A percentile compares a stretch with the other conserved stretches of the same genome.
Conservation (phyloP, 2,888 invertebrate species). For the Ceramica pisi region DNA sequence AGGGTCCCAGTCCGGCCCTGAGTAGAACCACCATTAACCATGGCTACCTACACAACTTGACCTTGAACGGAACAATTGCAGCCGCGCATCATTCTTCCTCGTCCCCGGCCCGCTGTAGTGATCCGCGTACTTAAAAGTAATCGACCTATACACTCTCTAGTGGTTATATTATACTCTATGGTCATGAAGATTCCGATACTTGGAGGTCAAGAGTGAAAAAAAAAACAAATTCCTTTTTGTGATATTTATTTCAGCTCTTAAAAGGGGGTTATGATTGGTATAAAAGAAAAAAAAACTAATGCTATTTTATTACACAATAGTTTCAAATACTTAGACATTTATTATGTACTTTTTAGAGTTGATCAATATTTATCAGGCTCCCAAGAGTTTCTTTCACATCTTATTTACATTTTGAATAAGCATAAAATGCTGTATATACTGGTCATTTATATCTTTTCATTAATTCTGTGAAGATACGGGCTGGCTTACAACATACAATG, state of each 20-base stretch:
- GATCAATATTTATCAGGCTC: constrained; percentile 66
- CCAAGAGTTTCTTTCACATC: constrained; percentile 56
- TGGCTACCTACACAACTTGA: too few species aligned
- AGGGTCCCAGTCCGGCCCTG: too few species aligned
- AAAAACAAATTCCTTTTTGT: constrained; percentile 72
- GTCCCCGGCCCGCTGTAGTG: too few species aligned
- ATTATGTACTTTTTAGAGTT: constrained; percentile 79
- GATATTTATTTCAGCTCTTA: constrained; percentile 85
- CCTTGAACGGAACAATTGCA: too few species aligned
- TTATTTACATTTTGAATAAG: constrained; percentile 69
- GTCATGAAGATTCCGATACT: not conserved
- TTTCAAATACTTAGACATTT: constrained; percentile 79
- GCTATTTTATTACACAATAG: constrained; percentile 79
- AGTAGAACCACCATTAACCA: too few species aligned
- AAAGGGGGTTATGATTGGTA: constrained; percentile 82
- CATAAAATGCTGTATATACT: constrained; percentile 64
- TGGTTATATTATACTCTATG: too few species aligned
- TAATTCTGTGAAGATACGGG: constrained; percentile 32
- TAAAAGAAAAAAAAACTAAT: constrained; percentile 83
- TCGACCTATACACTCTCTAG: too few species aligned
- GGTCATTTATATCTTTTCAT: constrained; percentile 55
- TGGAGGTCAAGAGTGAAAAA: constrained; percentile 32
- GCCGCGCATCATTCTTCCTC: too few species aligned
- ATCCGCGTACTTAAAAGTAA: too few species aligned
- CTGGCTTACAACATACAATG: constrained; percentile 43